Percentiles rank a stretch among this genome's conserved stretches.
Evolutionary conservation across 2,888 invertebrate species (phyloP).

Genomic region (Noctua pronuba): DNA sequence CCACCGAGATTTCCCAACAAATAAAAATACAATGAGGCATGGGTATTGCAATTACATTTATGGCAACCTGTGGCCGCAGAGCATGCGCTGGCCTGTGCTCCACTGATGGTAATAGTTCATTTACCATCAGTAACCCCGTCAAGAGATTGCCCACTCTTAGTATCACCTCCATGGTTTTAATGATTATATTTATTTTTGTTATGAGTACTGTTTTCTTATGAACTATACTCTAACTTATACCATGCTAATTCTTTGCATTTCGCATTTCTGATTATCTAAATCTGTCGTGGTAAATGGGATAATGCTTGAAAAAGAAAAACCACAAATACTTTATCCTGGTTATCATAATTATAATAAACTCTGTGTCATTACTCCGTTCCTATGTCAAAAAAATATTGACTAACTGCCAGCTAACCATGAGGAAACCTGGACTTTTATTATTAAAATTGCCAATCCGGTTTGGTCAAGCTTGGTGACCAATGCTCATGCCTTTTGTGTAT

Average conservation of each 20-base stretch:
- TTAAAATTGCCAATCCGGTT: neutral
- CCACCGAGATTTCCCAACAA: neutral
- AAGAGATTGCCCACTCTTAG: neutral
- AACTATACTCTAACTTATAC: neutral
- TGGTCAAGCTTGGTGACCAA: neutral
- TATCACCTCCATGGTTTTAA: neutral
- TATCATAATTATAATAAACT: conserved; percentile 14
- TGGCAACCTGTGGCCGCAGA: neutral
- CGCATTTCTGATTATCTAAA: neutral
- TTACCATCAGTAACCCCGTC: neutral
- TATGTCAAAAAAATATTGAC: neutral
- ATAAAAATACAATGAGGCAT: neutral
- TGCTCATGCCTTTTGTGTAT: neutral
- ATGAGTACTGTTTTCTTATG: neutral
- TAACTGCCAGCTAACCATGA: neutral
- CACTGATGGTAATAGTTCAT: neutral
- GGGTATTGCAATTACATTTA: neutral
- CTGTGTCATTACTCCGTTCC: neutral
- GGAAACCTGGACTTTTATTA: neutral
- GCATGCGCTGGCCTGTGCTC: neutral
- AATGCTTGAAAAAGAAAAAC: conserved; percentile 15
- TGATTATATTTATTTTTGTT: neutral
- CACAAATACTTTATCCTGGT: conserved; percentile 7
- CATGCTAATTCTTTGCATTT: neutral
- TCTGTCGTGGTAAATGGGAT: neutral